These are phyloP conservation scores for Tylochromis polylepis DNA, from an alignment of 2,113 vertebrate genomes.

Conservation along the genomic window DNA sequence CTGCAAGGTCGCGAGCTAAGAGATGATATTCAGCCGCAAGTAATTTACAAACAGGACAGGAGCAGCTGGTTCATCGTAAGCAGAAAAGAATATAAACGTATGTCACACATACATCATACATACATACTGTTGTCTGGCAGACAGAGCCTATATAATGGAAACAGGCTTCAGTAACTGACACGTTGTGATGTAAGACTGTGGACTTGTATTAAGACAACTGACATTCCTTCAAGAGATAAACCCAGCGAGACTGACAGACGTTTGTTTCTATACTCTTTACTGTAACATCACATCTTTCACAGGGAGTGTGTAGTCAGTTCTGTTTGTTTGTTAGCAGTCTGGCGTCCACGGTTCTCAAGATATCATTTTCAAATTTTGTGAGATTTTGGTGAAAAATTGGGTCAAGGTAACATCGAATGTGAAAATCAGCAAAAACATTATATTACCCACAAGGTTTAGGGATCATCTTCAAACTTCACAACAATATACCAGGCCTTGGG, in stretches of 20 bases:
- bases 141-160: neutral
- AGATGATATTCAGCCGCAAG: neutral
- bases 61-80: neutral
- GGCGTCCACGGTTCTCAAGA: neutral
- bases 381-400: neutral
- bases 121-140: neutral
- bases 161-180: rapidly evolving
- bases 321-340: neutral
- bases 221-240: neutral
- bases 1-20: no score
- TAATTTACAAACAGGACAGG: neutral
- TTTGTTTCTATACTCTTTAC: neutral
- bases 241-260: rapidly evolving
- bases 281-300: neutral
- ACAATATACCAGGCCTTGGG: no score
- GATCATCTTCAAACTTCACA: no score
- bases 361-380: neutral
- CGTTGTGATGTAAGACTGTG: neutral
- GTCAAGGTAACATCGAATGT: no score
- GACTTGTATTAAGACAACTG: neutral
- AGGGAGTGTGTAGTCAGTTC: neutral
- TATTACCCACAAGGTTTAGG: no score
- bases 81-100: neutral
- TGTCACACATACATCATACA: neutral
- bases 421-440: no score